phyloP scores from a whole-genome alignment of 1,140 invertebrate genomes.

The Meloidogyne floridensis region DNA sequence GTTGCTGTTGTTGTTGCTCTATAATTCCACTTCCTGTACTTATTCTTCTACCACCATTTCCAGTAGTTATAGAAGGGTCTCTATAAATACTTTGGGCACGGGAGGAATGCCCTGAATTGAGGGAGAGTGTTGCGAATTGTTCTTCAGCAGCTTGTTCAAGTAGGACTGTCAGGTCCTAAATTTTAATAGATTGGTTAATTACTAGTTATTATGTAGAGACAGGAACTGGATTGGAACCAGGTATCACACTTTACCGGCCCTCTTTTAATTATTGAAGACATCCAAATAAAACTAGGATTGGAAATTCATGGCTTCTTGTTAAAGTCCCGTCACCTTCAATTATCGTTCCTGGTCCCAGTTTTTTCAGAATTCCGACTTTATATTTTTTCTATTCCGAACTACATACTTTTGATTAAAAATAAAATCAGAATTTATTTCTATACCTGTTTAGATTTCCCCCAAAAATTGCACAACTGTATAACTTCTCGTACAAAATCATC shows the following conservation, averaged over 20 bases:
- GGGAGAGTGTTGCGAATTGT: constrained; percentile 19
- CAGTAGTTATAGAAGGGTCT: not conserved
- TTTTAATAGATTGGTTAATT: not conserved
- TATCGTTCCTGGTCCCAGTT: too few relatives aligned
- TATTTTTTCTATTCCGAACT: too few relatives aligned
- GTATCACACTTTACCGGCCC: too few relatives aligned
- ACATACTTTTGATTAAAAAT: too few relatives aligned
- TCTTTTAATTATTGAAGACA: too few relatives aligned
- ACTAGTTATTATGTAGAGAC: too few relatives aligned
- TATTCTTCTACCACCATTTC: constrained; percentile 6
- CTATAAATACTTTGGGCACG: constrained; percentile 20
- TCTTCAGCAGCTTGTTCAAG: constrained; percentile 28
- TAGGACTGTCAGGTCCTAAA: constrained; percentile 19
- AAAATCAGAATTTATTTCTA: not conserved
- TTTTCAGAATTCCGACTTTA: too few relatives aligned
- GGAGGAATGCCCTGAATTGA: constrained; percentile 16
- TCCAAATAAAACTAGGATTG: too few relatives aligned
- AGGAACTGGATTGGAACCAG: too few relatives aligned
- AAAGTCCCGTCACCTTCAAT: too few relatives aligned
- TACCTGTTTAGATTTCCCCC: constrained; percentile 65
- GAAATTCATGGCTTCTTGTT: too few relatives aligned
- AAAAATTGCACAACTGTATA: constrained; percentile 60
- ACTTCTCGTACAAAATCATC: constrained; percentile 62
- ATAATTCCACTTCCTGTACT: constrained; percentile 1
- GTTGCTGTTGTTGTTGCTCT: not conserved